These are phyloP conservation scores for Felis catus DNA, from an alignment of 2,113 vertebrate species.

Conservation along the genomic window DNA sequence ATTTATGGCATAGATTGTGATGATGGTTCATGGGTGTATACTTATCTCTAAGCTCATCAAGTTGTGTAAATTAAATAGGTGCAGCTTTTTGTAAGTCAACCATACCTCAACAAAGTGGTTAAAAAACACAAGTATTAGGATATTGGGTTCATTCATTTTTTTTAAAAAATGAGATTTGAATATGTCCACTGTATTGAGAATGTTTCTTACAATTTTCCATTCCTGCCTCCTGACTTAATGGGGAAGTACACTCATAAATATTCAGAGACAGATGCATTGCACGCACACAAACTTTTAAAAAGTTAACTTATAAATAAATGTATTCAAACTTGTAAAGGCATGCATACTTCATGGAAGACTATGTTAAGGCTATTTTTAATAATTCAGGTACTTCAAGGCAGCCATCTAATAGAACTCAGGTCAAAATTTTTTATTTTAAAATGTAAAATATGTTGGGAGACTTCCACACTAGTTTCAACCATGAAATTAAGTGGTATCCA, in stretches of 20 bases:
- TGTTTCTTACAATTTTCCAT: slow-evolving; percentile 6
- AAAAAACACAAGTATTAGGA: background rate
- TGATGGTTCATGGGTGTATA: background rate
- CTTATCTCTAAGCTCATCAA: background rate
- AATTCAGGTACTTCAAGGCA: slow-evolving; percentile 74
- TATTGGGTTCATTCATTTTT: background rate
- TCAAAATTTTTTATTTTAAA: slow-evolving; percentile 59
- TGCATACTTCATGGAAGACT: slow-evolving; percentile 58
- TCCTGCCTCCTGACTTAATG: slow-evolving; percentile 57
- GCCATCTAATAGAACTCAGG: slow-evolving; percentile 23
- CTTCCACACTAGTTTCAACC: background rate
- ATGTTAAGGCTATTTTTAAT: slow-evolving; percentile 64
- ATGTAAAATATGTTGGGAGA: slow-evolving; percentile 41
- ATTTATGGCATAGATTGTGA: background rate
- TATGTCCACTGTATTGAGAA: background rate
- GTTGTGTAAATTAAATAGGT: background rate
- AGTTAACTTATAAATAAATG: slow-evolving; percentile 74
- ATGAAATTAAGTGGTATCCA: slow-evolving; percentile 37
- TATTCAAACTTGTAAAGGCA: slow-evolving; percentile 61
- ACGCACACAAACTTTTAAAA: slow-evolving; percentile 65
- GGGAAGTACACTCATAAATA: slow-evolving; percentile 70
- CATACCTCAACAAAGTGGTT: background rate
- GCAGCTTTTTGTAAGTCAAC: background rate
- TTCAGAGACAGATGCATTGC: slow-evolving; percentile 55
- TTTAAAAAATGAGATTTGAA: background rate